Evolutionary conservation across 1,140 invertebrate genomes (phyloP).

Genomic region (Physella acuta): DNA sequence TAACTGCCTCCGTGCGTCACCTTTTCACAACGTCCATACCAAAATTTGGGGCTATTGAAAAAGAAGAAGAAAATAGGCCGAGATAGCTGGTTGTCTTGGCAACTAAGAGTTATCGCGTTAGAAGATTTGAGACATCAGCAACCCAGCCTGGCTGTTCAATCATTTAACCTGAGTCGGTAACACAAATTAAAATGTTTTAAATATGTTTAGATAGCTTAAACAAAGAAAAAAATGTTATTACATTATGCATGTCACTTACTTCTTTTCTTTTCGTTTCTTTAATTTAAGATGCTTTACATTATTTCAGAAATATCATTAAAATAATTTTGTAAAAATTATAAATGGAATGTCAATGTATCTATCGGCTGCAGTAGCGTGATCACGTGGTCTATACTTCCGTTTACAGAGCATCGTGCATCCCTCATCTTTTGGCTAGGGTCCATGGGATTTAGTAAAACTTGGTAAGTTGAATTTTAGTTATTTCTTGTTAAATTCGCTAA

Average conservation of each 20-base stretch:
- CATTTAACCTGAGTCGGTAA: background rate
- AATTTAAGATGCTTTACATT: background rate
- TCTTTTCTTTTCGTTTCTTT: background rate
- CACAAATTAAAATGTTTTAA: background rate
- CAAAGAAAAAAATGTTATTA: background rate
- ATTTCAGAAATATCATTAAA: background rate
- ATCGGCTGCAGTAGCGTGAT: conserved; percentile 25
- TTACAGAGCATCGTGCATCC: conserved; percentile 27
- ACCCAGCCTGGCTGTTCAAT: conserved; percentile 6
- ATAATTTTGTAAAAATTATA: background rate
- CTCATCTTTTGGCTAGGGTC: conserved; percentile 26
- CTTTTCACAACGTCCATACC: too few species aligned
- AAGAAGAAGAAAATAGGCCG: background rate
- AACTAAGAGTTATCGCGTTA: background rate
- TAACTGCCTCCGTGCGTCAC: too few species aligned
- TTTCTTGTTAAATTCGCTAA: too few species aligned
- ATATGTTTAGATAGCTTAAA: background rate
- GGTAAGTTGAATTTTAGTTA: conserved; percentile 8
- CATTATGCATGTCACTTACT: background rate
- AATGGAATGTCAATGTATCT: conserved; percentile 22
- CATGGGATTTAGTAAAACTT: conserved; percentile 17
- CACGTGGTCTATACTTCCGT: conserved; percentile 25
- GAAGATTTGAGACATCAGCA: conserved; percentile 1
- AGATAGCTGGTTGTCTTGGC: conserved; percentile 11
- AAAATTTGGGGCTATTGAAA: too few species aligned